phyloP scores from a whole-genome alignment of 2,113 vertebrate genomes.

The Phoenicopterus ruber region DNA sequence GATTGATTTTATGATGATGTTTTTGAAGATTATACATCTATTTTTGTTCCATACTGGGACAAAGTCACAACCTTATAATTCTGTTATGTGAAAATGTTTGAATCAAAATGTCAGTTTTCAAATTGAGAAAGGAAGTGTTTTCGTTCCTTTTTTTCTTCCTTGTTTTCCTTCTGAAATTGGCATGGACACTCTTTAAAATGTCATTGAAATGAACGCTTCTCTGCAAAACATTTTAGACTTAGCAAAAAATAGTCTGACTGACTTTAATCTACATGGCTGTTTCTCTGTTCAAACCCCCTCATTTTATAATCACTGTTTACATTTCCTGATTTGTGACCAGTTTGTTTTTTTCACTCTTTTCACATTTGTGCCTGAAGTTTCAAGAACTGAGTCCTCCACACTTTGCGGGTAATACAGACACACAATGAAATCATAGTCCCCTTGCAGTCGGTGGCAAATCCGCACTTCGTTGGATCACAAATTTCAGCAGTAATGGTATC shows the following conservation, averaged over 20 bases:
- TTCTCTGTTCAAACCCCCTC: neutral
- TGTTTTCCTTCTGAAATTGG: conserved; percentile 5
- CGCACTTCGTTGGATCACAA: neutral
- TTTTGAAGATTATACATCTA: conserved; percentile 1
- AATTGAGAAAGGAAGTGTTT: neutral
- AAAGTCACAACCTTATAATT: neutral
- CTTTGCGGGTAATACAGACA: neutral
- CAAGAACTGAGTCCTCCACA: neutral
- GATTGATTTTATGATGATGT: neutral
- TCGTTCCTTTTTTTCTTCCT: neutral
- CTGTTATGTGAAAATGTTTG: conserved; percentile 2
- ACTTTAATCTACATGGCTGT: neutral
- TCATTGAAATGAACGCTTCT: neutral
- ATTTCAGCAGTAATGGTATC: neutral
- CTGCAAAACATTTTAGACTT: neutral
- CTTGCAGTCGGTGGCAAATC: neutral
- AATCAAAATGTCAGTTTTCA: conserved; percentile 22
- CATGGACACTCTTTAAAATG: neutral
- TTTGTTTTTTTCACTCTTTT: neutral
- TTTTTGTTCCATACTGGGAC: neutral
- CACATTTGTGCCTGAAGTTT: neutral
- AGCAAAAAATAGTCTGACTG: neutral
- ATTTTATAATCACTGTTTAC: neutral
- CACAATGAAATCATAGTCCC: neutral
- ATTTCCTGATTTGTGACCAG: neutral